Evolutionary conservation across 1,140 invertebrate species (phyloP).

Genomic region (Habropoda laboriosa): DNA sequence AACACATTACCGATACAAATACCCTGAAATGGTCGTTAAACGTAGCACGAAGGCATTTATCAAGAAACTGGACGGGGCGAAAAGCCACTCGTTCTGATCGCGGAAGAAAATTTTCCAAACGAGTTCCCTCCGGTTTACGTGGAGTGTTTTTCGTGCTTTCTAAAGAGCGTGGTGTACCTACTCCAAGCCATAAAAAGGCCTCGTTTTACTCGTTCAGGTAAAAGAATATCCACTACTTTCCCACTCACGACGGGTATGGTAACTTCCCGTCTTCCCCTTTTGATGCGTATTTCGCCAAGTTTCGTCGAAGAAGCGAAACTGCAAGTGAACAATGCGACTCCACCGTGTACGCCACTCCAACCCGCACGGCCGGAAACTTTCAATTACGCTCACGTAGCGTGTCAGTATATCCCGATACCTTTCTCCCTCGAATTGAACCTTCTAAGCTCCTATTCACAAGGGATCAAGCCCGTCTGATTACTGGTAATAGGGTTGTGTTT

Average conservation of each 20-base stretch:
- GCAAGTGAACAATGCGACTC: slow-evolving; percentile 37
- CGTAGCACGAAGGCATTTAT: neutral
- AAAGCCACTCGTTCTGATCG: neutral
- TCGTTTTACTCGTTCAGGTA: slow-evolving; percentile 12
- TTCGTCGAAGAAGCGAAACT: slow-evolving; percentile 50
- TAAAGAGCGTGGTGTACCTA: slow-evolving; percentile 1
- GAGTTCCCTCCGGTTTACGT: neutral
- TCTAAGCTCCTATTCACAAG: slow-evolving; percentile 60
- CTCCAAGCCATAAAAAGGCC: slow-evolving; percentile 6
- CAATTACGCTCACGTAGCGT: slow-evolving; percentile 64
- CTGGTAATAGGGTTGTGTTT: slow-evolving; percentile 68
- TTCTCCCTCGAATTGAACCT: slow-evolving; percentile 46
- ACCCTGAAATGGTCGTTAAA: neutral
- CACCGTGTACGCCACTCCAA: slow-evolving; percentile 21
- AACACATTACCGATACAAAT: neutral
- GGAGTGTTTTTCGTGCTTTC: slow-evolving; percentile 27
- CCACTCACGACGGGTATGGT: slow-evolving; percentile 1
- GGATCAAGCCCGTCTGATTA: slow-evolving; percentile 71
- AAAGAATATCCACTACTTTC: slow-evolving; percentile 22
- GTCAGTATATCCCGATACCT: slow-evolving; percentile 61
- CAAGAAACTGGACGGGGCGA: neutral
- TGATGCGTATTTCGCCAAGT: slow-evolving; percentile 43
- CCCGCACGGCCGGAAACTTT: slow-evolving; percentile 51
- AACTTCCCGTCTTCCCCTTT: slow-evolving; percentile 11
- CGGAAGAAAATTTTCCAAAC: slow-evolving; percentile 6